These are phyloP conservation scores for Electrona antarctica DNA, from an alignment of 2,113 vertebrate genomes.

Conservation along the genomic window DNA sequence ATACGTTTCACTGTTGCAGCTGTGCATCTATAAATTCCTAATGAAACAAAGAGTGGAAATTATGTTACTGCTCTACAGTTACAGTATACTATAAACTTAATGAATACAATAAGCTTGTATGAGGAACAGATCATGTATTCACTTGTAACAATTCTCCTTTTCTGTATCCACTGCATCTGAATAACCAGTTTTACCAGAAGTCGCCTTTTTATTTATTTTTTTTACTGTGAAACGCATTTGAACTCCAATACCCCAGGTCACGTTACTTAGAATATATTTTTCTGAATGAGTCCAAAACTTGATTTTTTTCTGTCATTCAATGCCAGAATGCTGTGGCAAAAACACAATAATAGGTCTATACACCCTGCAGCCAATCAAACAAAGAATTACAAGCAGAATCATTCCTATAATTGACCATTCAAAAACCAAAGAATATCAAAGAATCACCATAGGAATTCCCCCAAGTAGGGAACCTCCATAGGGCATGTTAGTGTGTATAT, in stretches of 20 bases:
- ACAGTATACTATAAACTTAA: conserved; percentile 1
- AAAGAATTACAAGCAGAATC: not conserved
- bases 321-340: not conserved
- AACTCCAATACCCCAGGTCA: not conserved
- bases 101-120: not conserved
- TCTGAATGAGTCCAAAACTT: not conserved
- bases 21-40: not conserved
- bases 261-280: not conserved
- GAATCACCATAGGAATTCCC: conserved; percentile 15
- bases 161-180: conserved; percentile 16
- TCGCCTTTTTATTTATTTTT: not conserved
- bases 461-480: conserved; percentile 67
- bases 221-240: not conserved
- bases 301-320: conserved; percentile 11
- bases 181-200: not conserved
- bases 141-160: too few species aligned
- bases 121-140: not conserved
- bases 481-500: not conserved
- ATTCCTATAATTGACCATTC: not conserved
- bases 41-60: not conserved
- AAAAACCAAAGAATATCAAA: conserved; percentile 6
- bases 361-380: not conserved
- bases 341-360: not conserved
- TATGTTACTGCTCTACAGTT: not conserved
- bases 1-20: not conserved